A percentile compares a stretch with the other conserved stretches of the same genome.
These are phyloP conservation scores for Bergia puertoricense DNA, from an alignment of 92 coral and sea anemone genomes.

Conservation along the genomic window DNA sequence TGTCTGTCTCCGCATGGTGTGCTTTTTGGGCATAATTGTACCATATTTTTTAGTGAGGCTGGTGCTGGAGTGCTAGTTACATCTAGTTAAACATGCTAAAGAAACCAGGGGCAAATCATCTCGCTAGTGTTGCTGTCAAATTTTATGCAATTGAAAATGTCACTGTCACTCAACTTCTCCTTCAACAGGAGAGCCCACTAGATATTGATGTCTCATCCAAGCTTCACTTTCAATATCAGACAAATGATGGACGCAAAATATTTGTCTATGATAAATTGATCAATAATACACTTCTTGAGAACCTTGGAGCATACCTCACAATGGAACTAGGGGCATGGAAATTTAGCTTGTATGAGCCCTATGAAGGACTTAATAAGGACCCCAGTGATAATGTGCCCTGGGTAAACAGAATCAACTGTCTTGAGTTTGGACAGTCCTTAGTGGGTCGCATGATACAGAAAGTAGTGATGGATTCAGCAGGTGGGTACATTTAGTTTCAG, in stretches of 20 bases:
- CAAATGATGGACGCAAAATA: conserved; percentile 67
- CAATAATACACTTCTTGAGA: conserved; percentile 37
- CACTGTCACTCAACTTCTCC: too few relatives aligned
- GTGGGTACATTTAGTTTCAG: neutral
- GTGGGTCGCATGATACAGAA: conserved; percentile 74
- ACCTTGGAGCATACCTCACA: conserved; percentile 53
- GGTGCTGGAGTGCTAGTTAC: too few relatives aligned
- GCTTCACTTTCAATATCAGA: conserved; percentile 64
- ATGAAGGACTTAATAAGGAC: conserved; percentile 73
- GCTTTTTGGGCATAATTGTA: too few relatives aligned
- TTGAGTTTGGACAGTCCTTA: conserved; percentile 66
- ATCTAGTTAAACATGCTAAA: too few relatives aligned
- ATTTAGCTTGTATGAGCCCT: conserved; percentile 76
- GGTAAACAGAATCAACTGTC: conserved; percentile 75
- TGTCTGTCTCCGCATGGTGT: too few relatives aligned
- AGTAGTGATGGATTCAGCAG: conserved; percentile 79
- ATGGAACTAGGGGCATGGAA: conserved; percentile 83
- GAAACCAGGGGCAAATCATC: too few relatives aligned
- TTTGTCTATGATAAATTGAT: conserved; percentile 73
- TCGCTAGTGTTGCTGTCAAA: too few relatives aligned
- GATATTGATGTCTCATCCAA: conserved; percentile 68
- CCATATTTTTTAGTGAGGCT: too few relatives aligned
- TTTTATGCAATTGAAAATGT: too few relatives aligned
- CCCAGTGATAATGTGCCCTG: conserved; percentile 86
- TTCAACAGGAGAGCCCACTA: conserved; percentile 54